Base-by-base conservation (phyloP, 37 sponge, comb jelly and placozoan species). In the Mnemiopsis leidyi region DNA sequence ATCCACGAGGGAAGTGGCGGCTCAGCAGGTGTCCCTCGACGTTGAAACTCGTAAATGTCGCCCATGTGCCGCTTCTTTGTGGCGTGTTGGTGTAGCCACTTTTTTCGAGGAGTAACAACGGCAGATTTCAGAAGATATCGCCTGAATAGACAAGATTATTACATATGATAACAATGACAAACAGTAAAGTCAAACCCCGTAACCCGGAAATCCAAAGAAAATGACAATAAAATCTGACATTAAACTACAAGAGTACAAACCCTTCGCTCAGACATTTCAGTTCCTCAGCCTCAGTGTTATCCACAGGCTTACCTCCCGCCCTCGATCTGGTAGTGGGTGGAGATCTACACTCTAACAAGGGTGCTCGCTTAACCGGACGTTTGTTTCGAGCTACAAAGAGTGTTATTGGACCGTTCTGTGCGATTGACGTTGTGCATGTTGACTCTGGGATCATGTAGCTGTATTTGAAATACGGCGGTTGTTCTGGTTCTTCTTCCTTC, bases 21-120 rank as follows among this genome's bases (percentile, higher is more conserved):
- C 61, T 85, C 90, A n/a, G 90, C 40, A 16, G 90, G 90, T 35
- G 90, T 85, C 7, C 90, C 90, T 37, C 90, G 40, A 13, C 90
- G 33, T 37, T 85, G 90, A 2, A 85, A 25, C 90, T 85, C 90
- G 61, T 85, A 85, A 5, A 85, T 85, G 90, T 85, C 90, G 24
- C 90, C 90, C 90, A 85, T 38, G 90, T 85, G 90, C 40, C 90
- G 90, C 26, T 85, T 85, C 48, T 85, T 85, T 40, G 40, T 40
- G 90, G 90, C 90, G 48, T 85, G 90, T 21, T 85, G 90, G 90
- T 85, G 90, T 21, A 85, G 61, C 90, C 90, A 85, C 90, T 85
- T 85, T 26, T 85, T 85, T 0, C 90, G 90, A 2, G 90, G 90
- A n/a, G 90, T 85, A 28, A 85, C 90, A 3, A 85, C 90, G 25